Percentiles rank a stretch among this genome's conserved stretches.
These are phyloP conservation scores for Tachysurus fulvidraco DNA, from an alignment of 2,113 vertebrate species.

Conservation along the genomic window DNA sequence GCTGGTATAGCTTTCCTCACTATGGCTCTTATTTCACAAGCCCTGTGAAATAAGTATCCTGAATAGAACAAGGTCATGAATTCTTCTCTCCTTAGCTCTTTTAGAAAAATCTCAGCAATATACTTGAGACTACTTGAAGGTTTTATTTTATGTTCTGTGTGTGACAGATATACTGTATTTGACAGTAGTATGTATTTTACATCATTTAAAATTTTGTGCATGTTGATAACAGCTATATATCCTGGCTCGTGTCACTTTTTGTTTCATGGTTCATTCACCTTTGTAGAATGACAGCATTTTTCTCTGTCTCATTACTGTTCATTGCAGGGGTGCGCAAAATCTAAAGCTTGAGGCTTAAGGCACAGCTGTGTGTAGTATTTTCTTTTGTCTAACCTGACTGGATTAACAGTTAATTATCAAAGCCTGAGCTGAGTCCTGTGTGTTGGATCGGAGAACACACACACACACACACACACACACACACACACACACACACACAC, in stretches of 20 bases:
- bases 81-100: not conserved
- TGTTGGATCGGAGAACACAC: not conserved
- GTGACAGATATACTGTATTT: not conserved
- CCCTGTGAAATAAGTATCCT: constrained; percentile 6
- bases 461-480: not conserved
- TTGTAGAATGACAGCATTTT: constrained; percentile 9
- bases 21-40: constrained; percentile 2
- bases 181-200: not conserved
- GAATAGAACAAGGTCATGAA: constrained; percentile 1
- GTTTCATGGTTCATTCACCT: not conserved
- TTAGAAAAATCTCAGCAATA: not conserved
- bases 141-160: not conserved
- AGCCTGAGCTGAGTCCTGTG: not conserved
- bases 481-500: not conserved
- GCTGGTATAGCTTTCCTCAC: not conserved
- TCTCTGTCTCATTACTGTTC: constrained; percentile 4
- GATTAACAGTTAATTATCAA: constrained; percentile 17
- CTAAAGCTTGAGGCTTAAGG: not conserved
- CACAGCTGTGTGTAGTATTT: not conserved
- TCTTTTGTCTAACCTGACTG: not conserved
- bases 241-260: not conserved
- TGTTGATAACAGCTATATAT: not conserved
- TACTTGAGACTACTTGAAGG: not conserved
- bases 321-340: not conserved
- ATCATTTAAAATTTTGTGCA: not conserved